phyloP scores from a whole-genome alignment of 2,888 invertebrate species.

The Mactromeris polynyma region DNA sequence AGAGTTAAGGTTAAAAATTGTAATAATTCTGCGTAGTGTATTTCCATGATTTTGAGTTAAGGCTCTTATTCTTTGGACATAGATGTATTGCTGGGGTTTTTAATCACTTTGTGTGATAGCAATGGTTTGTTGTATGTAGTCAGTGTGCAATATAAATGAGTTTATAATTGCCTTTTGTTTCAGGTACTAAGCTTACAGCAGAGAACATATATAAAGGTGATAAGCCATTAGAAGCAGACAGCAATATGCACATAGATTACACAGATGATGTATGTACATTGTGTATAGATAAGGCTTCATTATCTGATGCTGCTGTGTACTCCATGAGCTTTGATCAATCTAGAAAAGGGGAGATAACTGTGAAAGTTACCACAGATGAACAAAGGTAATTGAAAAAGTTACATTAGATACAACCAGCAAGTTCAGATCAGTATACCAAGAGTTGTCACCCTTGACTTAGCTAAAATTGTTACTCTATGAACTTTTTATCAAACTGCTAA shows the following conservation, averaged over 20 bases:
- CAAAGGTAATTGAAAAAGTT: neutral
- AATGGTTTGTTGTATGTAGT: neutral
- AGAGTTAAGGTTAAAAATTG: no score
- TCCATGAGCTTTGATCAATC: slow-evolving; percentile 17
- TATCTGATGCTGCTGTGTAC: slow-evolving; percentile 47
- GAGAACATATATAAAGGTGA: slow-evolving; percentile 49
- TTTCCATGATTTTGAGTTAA: no score
- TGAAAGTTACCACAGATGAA: neutral
- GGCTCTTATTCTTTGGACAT: no score
- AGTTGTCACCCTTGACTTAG: no score
- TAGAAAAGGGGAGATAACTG: neutral
- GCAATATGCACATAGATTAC: neutral
- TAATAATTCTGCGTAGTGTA: no score
- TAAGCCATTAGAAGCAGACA: slow-evolving; percentile 18
- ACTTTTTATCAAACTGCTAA: no score
- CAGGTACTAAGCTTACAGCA: neutral
- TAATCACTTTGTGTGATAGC: neutral
- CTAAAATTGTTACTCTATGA: no score
- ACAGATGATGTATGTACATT: slow-evolving; percentile 37
- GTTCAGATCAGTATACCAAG: no score
- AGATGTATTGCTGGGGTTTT: neutral
- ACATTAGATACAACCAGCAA: neutral
- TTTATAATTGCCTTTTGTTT: neutral
- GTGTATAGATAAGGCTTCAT: slow-evolving; percentile 20
- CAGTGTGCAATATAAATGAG: neutral